These are phyloP conservation scores for Vidua chalybeata DNA, from an alignment of 2,113 vertebrate genomes.

Conservation along the genomic window DNA sequence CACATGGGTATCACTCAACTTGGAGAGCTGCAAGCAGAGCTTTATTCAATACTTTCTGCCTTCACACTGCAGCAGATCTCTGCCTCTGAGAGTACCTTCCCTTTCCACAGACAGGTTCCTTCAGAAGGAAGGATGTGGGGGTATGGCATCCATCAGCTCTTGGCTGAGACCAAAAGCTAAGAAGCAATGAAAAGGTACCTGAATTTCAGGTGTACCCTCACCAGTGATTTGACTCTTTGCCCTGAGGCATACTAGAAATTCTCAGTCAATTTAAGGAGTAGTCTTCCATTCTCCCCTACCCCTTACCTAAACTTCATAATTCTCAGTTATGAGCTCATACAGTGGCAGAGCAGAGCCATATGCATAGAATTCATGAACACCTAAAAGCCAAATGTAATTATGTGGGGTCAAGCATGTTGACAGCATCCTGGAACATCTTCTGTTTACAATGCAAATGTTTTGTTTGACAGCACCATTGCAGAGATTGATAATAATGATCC, in stretches of 20 bases:
- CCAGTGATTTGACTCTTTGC: neutral
- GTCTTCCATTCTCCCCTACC: neutral
- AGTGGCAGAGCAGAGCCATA: neutral
- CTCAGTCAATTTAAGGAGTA: neutral
- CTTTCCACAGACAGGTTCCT: neutral
- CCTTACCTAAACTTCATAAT: neutral
- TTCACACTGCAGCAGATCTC: neutral
- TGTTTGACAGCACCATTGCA: neutral
- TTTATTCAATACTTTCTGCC: neutral
- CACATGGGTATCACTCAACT: rapidly evolving
- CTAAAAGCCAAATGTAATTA: neutral
- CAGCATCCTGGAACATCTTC: neutral
- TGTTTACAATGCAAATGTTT: neutral
- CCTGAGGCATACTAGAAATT: neutral
- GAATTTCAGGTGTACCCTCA: neutral
- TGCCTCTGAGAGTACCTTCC: neutral
- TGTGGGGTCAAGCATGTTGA: neutral
- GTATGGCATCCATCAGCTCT: neutral
- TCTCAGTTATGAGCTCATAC: neutral
- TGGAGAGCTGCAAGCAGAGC: neutral
- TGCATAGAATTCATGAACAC: neutral
- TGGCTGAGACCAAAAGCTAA: neutral
- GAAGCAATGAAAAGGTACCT: neutral
- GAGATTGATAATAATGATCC: neutral
- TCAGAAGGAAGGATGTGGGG: neutral